Conservation (phyloP, 2,888 invertebrate species). For the Andrena chrysosceles region DNA sequence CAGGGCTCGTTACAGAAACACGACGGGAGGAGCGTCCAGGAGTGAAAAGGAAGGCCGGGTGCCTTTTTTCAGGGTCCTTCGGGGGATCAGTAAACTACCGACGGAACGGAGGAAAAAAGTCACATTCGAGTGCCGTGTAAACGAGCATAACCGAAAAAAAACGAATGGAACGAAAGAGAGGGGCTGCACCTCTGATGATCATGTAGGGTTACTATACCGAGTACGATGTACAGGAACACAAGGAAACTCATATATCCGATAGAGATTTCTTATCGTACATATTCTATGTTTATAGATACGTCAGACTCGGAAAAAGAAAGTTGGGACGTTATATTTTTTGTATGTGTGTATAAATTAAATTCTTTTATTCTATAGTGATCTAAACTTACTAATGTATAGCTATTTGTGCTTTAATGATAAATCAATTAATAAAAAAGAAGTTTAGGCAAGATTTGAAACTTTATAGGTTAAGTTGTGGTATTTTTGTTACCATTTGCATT, state of each 20-base stretch:
- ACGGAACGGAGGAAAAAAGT: slow-evolving; percentile 24
- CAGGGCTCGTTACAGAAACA: slow-evolving; percentile 47
- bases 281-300: not conserved
- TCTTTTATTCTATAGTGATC: too few relatives aligned
- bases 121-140: slow-evolving; percentile 47
- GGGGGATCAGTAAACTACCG: slow-evolving; percentile 39
- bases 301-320: not conserved
- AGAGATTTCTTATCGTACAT: not conserved
- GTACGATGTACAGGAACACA: not conserved
- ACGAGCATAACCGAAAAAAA: slow-evolving; percentile 38
- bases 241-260: not conserved
- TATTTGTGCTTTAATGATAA: too few relatives aligned
- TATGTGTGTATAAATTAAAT: too few relatives aligned
- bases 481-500: not conserved
- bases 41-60: slow-evolving; percentile 42
- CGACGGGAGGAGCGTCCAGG: slow-evolving; percentile 21
- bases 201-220: not conserved
- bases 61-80: slow-evolving; percentile 32
- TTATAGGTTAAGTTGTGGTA: not conserved
- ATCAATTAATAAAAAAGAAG: too few relatives aligned
- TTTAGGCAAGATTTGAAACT: not conserved
- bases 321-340: not conserved
- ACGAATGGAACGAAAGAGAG: not conserved
- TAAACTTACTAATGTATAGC: too few relatives aligned
- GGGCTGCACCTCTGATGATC: not conserved